Percentiles rank a stretch among this genome's conserved stretches.
Evolutionary conservation across 2,888 invertebrate genomes (phyloP).

Genomic region (Cheilosia impressa): DNA sequence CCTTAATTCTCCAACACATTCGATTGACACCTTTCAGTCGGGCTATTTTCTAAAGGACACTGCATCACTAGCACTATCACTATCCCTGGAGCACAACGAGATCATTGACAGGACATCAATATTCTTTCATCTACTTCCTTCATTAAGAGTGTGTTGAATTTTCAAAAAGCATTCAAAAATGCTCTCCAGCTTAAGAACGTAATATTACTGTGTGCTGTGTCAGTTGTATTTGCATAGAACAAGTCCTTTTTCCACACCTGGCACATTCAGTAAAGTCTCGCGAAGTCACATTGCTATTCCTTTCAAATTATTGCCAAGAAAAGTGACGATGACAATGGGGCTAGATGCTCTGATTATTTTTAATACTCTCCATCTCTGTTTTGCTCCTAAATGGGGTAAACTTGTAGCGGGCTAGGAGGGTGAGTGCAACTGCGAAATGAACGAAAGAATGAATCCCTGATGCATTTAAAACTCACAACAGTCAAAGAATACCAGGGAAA

Average conservation of each 20-base stretch:
- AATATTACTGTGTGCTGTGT: constrained; percentile 17
- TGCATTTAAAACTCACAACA: constrained; percentile 36
- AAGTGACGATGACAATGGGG: constrained; percentile 43
- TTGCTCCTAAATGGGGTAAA: neutral
- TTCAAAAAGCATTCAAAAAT: constrained; percentile 44
- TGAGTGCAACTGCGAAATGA: constrained; percentile 21
- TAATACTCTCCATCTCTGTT: constrained; percentile 6
- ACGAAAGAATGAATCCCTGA: constrained; percentile 32
- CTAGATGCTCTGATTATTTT: constrained; percentile 57
- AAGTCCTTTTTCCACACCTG: neutral
- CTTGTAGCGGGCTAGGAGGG: neutral
- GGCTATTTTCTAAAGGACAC: neutral
- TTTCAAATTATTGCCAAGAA: constrained; percentile 42
- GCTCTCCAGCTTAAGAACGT: neutral
- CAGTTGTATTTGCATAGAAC: constrained; percentile 5
- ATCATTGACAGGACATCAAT: constrained; percentile 68
- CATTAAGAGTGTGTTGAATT: constrained; percentile 23
- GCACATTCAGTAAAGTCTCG: neutral
- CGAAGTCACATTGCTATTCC: neutral
- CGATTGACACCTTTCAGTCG: neutral
- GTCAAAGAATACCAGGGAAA: neutral
- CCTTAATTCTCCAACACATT: too few species aligned
- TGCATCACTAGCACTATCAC: constrained; percentile 5
- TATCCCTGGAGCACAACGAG: constrained; percentile 28
- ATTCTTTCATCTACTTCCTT: constrained; percentile 21